A percentile compares a stretch with the other conserved stretches of the same genome.
These are phyloP conservation scores for Marcusenius ussheri DNA, from an alignment of 2,113 vertebrate species.

Conservation along the genomic window DNA sequence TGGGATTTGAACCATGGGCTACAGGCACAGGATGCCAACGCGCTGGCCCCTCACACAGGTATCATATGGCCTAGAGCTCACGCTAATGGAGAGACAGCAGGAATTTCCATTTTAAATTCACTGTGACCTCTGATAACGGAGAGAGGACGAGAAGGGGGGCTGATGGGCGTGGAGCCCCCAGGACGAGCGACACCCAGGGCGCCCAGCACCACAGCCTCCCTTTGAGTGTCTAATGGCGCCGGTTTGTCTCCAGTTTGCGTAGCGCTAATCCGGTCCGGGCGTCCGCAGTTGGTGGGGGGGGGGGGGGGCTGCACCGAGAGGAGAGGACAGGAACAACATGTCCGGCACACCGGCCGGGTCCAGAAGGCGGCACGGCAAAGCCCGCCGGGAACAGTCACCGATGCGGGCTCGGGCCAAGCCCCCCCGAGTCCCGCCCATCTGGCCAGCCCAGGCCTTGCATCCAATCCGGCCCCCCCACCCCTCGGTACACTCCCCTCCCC, in stretches of 20 bases:
- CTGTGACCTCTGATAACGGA: not conserved
- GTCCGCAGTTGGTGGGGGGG: not conserved
- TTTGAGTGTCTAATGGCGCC: not conserved
- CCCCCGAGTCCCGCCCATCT: conserved; percentile 13
- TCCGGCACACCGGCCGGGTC: not conserved
- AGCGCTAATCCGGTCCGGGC: not conserved
- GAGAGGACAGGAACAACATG: not conserved
- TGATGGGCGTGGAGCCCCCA: not conserved
- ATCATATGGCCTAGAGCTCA: not conserved
- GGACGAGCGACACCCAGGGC: not conserved
- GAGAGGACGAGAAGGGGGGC: not conserved
- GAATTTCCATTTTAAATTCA: not conserved
- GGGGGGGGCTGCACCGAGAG: not conserved
- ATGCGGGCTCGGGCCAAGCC: not conserved
- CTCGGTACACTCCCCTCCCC: not conserved
- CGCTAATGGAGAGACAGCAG: not conserved
- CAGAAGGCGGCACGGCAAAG: not conserved
- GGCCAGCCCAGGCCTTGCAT: not conserved
- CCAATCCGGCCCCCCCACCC: not conserved
- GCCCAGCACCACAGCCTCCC: not conserved
- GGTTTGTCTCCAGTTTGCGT: conserved; percentile 1
- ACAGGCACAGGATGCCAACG: not conserved
- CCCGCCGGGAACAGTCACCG: not conserved
- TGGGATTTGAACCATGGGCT: not conserved
- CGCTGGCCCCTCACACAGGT: not conserved